Percentiles rank a stretch among this genome's conserved stretches.
phyloP scores from a whole-genome alignment of 2,797 vertebrate genomes.

The Sandelia bainsii region DNA sequence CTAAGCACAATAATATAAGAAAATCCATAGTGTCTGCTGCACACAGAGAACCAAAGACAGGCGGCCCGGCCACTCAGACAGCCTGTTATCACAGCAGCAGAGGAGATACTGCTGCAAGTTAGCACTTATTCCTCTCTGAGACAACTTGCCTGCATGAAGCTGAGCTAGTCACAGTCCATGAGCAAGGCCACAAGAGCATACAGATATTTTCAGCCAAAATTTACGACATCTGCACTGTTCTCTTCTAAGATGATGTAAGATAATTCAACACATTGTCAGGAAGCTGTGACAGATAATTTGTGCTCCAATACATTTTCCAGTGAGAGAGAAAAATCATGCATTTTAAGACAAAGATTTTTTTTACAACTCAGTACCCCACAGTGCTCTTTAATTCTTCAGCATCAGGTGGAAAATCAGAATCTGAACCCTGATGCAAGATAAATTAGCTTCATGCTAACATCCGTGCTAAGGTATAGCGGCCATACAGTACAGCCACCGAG shows the following conservation, averaged over 20 bases:
- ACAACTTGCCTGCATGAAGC: conserved; percentile 46
- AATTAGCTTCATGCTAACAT: conserved; percentile 16
- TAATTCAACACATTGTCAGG: conserved; percentile 13
- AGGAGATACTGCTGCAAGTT: conserved; percentile 26
- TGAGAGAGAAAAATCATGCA: no score
- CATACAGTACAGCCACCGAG: conserved; percentile 23
- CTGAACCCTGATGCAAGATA: neutral
- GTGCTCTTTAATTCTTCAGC: no score
- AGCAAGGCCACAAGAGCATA: conserved; percentile 2
- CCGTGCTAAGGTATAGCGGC: conserved; percentile 20
- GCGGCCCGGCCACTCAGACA: conserved; percentile 30
- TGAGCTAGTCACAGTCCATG: conserved; percentile 28
- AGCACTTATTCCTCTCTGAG: conserved; percentile 45
- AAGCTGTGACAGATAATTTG: neutral
- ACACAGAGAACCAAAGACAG: conserved; percentile 33
- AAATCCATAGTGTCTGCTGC: conserved; percentile 72
- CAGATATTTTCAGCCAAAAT: conserved; percentile 28
- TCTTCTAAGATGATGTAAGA: neutral
- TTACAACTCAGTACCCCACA: no score
- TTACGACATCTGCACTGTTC: conserved; percentile 1
- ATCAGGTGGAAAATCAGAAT: neutral
- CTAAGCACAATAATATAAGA: conserved; percentile 63
- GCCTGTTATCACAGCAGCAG: conserved; percentile 55
- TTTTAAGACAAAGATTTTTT: no score
- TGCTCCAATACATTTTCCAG: neutral